Conservation (phyloP, 2,113 vertebrate species). For the Sardina pilchardus region DNA sequence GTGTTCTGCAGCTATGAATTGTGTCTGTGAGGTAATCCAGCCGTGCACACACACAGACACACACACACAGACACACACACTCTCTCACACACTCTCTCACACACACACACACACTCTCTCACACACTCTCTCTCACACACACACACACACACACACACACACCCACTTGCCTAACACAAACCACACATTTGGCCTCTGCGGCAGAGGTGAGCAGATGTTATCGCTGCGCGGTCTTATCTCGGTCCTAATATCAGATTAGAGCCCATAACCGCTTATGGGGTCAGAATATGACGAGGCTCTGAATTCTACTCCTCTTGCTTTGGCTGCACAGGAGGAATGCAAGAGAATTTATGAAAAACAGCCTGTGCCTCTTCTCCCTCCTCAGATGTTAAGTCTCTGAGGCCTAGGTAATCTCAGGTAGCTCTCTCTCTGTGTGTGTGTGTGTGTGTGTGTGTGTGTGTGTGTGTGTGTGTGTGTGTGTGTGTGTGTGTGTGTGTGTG, state of each 20-base stretch:
- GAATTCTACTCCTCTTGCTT: background rate
- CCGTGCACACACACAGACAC: no score
- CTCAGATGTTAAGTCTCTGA: background rate
- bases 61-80: background rate
- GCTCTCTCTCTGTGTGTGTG: background rate
- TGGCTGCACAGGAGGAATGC: background rate
- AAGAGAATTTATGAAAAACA: background rate
- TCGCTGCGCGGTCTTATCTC: background rate
- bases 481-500: background rate
- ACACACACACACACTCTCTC: background rate
- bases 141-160: background rate
- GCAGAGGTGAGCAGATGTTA: constrained; percentile 13
- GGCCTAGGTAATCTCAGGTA: background rate
- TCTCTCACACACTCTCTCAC: background rate
- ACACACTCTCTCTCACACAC: background rate
- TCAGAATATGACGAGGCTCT: background rate
- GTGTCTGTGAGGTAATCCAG: background rate
- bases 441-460: background rate
- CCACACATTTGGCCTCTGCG: background rate
- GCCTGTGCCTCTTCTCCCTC: background rate
- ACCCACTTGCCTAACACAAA: background rate
- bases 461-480: constrained; percentile 12
- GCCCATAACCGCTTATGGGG: background rate
- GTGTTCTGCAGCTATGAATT: background rate
- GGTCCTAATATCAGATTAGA: background rate